Conservation (phyloP, 2,888 invertebrate genomes). For the Hemicrepidius hirtus region DNA sequence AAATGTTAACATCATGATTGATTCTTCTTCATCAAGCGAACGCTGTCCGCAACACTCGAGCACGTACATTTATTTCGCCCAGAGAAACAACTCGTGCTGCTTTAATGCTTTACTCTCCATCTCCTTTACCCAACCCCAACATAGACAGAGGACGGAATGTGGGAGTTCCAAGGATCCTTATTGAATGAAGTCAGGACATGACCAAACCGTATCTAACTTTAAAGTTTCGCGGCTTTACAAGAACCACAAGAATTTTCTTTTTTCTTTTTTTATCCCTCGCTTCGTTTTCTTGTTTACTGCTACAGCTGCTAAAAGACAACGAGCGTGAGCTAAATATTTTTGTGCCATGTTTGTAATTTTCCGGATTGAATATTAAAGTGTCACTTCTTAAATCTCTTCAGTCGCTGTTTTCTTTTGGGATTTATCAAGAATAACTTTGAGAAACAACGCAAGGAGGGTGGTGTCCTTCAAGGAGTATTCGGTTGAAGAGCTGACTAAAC, state of each 20-base stretch:
- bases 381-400: too few relatives aligned
- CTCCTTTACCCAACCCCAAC: neutral
- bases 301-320: too few relatives aligned
- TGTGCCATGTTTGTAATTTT: too few relatives aligned
- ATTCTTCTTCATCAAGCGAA: conserved; percentile 9
- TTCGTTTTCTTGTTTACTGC: too few relatives aligned
- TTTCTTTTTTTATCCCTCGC: neutral
- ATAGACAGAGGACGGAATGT: neutral
- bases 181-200: neutral
- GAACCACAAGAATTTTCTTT: conserved; percentile 1
- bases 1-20: conserved; percentile 20
- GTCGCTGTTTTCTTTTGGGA: too few relatives aligned
- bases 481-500: conserved; percentile 19
- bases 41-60: neutral
- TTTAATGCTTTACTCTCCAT: neutral
- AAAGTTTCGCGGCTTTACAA: conserved; percentile 20
- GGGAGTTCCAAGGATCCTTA: neutral
- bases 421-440: too few relatives aligned
- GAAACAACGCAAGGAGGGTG: neutral
- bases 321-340: too few relatives aligned
- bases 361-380: too few relatives aligned
- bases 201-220: conserved; percentile 14
- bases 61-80: conserved; percentile 1
- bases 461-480: neutral
- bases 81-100: conserved; percentile 10